Evolutionary conservation across 2,888 invertebrate genomes (phyloP), one percentile per base, ranked within the genome.

Genomic region (Chloroclystis v-ata): DNA sequence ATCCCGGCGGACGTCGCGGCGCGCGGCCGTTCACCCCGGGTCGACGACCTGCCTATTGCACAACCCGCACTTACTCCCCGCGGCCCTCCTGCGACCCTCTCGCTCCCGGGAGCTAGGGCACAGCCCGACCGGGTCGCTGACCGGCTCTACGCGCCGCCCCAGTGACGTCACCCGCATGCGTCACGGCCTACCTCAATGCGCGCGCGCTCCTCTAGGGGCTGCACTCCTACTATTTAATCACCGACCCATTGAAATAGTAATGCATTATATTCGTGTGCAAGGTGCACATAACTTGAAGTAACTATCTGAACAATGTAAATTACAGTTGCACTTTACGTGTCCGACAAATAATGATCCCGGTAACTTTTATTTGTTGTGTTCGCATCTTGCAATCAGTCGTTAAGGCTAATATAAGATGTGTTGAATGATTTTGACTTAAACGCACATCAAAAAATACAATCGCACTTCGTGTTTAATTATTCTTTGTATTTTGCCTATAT

Each of bases 121-220:
- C 69, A 74, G 71, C 72, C 68, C 67, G 70, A 65, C 59, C 70
- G 49, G 71, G 67, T 78, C 84, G 78, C 72, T 79, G 86, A 79
- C 83, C 84, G 78, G 54, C 72, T 76, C 62, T 68, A 69, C 64
- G 67, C 78, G 32, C 73, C 64, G 67, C 78, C 75, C n/a, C 74
- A 68, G 67, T 86, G 85, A 86, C 86, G 88, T 85, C 78, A 75
- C 59, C 52, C 14, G 16, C 65, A 72, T 73, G 76, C 89, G 89
- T 89, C 89, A 89, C 83, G 85, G 79, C 89, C 89, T 87, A 89
- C 89, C 89, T 89, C 89, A 88, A 89, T 86, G 82, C 84, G 87
- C 81, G 75, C 81, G 83, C 82, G 85, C 85, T 80, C 84, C 78
- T 79, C 75, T 75, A 74, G 81, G 86, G 83, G 87, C 78, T 87